Base-by-base conservation (phyloP, 2,797 vertebrate species). In the Carapus acus region DNA sequence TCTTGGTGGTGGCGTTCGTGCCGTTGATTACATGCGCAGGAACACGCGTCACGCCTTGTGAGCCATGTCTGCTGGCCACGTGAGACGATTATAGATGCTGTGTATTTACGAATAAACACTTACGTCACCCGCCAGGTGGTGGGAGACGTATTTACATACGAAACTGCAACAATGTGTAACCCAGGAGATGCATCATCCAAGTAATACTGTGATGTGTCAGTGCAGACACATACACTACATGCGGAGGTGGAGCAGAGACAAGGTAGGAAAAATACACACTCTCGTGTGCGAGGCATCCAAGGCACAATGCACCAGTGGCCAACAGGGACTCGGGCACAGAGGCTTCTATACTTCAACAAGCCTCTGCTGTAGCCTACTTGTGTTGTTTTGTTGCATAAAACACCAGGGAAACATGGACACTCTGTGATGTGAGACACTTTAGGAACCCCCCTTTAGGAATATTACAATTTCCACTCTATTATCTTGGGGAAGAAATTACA, bases 81-180 rank as follows among this genome's bases (percentile, higher is more conserved):
- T 78, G 76, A 86, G 77, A 80, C 71, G 77, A 73, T 85, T 79
- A 76, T 62, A 60, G 49, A 67, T 66, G 61, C 56, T 58, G 54
- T 54, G 53, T 40, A 52, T 70, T 74, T 73, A 68, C 73, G 68
- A 80, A 82, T 29, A 81, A 62, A 67, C 34, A 60, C 66, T 74
- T 79, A 82, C 51, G 67, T 77, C 78, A 78, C 64, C 46, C 37
- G 38, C 61, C 71, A 70, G 62, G 66, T 71, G 65, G 54, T 43
- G 52, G 47, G 54, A 62, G 27, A 68, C 56, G n/a, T n/a, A n/a
- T n/a, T n/a, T n/a, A n/a, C n/a, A n/a, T n/a, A n/a, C n/a, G n/a
- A n/a, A n/a, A n/a, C n/a, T n/a, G n/a, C n/a, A n/a, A n/a, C n/a
- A n/a, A n/a, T n/a, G n/a, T n/a, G n/a, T n/a, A n/a, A n/a, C n/a